phyloP scores from a whole-genome alignment of 1,140 invertebrate genomes.

The Chionoecetes opilio region DNA sequence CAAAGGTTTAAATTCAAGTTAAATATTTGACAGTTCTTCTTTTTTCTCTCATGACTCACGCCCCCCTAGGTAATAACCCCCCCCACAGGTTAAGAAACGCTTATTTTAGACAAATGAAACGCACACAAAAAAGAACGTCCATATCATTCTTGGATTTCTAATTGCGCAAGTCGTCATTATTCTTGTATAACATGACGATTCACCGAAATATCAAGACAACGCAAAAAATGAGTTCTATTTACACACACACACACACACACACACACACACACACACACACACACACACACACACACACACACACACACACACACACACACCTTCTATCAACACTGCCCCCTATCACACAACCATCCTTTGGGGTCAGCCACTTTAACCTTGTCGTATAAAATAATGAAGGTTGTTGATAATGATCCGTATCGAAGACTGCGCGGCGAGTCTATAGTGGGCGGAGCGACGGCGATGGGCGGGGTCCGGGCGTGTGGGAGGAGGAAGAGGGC shows the following conservation, averaged over 20 bases:
- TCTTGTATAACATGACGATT: too few relatives aligned
- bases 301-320: background rate
- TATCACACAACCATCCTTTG: background rate
- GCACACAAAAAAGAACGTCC: background rate
- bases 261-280: background rate
- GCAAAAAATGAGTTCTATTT: background rate
- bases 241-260: background rate
- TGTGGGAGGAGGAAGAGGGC: background rate
- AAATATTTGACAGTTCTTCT: too few relatives aligned
- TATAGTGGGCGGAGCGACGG: background rate
- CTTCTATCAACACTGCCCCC: background rate
- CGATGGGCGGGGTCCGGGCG: background rate
- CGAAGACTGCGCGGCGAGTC: background rate
- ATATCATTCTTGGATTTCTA: background rate
- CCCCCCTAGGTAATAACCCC: too few relatives aligned
- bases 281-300: background rate
- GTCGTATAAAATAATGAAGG: constrained; percentile 7
- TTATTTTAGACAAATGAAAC: background rate
- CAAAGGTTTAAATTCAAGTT: too few relatives aligned
- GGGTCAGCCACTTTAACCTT: background rate
- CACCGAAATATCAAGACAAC: too few relatives aligned
- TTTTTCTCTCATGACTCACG: too few relatives aligned
- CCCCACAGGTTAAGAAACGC: too few relatives aligned
- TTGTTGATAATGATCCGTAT: background rate
- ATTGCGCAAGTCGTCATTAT: too few relatives aligned